phyloP scores from a whole-genome alignment of 2,113 vertebrate species.

The Apeltes quadracus region DNA sequence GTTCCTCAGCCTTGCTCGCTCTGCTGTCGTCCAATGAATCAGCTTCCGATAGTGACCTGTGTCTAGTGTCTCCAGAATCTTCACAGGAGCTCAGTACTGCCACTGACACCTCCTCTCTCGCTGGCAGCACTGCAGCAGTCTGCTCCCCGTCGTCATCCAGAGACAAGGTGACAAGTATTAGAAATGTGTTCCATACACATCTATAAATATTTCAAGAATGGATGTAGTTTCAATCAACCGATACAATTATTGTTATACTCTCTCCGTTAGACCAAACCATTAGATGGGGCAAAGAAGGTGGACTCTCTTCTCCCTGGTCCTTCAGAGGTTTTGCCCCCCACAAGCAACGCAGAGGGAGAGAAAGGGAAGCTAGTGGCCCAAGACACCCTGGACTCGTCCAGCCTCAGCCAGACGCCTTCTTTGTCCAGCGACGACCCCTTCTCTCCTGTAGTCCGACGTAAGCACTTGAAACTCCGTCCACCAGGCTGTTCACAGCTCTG shows the following conservation, averaged over 20 bases:
- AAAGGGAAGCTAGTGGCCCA: constrained; percentile 72
- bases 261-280: constrained; percentile 53
- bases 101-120: constrained; percentile 78
- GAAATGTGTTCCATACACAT: background rate
- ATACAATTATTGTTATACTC: background rate
- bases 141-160: constrained; percentile 77
- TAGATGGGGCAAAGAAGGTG: constrained; percentile 53
- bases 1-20: constrained; percentile 87
- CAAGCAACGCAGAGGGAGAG: constrained; percentile 43
- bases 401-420: constrained; percentile 77
- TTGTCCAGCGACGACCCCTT: constrained; percentile 79
- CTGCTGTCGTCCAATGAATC: constrained; percentile 87
- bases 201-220: background rate
- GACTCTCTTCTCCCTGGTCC: constrained; percentile 30
- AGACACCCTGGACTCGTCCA: constrained; percentile 77
- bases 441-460: constrained; percentile 75
- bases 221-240: background rate
- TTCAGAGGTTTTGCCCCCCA: constrained; percentile 32
- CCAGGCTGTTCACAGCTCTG: too few relatives aligned
- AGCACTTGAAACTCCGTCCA: constrained; percentile 9
- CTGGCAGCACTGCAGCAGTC: constrained; percentile 76
- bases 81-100: constrained; percentile 77
- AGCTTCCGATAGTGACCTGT: constrained; percentile 72
- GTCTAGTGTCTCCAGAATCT: constrained; percentile 62
- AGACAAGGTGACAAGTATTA: constrained; percentile 37